Conservation (phyloP, 2,888 invertebrate genomes). For the Lissocephala sabroskyi region DNA sequence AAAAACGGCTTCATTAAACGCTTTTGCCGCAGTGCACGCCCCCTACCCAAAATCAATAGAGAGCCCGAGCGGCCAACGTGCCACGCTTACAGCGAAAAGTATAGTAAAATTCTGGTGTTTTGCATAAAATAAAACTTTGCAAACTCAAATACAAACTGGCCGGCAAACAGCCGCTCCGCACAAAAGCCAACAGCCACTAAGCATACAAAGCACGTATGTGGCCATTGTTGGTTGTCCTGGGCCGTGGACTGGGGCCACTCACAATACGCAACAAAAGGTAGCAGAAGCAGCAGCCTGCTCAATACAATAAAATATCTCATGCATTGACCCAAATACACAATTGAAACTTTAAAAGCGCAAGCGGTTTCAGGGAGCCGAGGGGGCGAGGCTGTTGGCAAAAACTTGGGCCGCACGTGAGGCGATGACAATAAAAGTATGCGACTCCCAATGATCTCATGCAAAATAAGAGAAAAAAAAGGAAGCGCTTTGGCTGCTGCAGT, state of each 20-base stretch:
- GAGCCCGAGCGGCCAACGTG: too few species aligned
- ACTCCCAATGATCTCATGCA: neutral
- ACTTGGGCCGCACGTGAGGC: slow-evolving; percentile 8
- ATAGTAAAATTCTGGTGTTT: slow-evolving; percentile 36
- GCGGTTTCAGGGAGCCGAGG: neutral
- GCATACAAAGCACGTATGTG: slow-evolving; percentile 53
- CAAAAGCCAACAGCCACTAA: slow-evolving; percentile 34
- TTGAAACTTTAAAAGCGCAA: slow-evolving; percentile 36
- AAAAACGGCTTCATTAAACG: too few species aligned
- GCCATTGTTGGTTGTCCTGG: slow-evolving; percentile 25
- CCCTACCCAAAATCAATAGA: too few species aligned
- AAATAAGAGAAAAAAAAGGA: neutral
- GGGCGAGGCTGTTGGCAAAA: slow-evolving; percentile 6
- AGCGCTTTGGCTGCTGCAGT: slow-evolving; percentile 3
- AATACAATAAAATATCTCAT: slow-evolving; percentile 31
- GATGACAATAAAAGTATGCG: slow-evolving; percentile 11
- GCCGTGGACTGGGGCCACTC: too few species aligned
- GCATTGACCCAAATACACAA: slow-evolving; percentile 54
- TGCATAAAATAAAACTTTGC: slow-evolving; percentile 56
- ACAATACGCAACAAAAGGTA: too few species aligned
- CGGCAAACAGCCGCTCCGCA: too few species aligned
- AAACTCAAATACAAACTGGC: neutral
- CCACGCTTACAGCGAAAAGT: too few species aligned
- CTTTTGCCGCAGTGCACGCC: too few species aligned
- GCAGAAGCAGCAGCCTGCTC: slow-evolving; percentile 5